Conservation (phyloP, 2,888 invertebrate species). For the Athripsodes cinereus region DNA sequence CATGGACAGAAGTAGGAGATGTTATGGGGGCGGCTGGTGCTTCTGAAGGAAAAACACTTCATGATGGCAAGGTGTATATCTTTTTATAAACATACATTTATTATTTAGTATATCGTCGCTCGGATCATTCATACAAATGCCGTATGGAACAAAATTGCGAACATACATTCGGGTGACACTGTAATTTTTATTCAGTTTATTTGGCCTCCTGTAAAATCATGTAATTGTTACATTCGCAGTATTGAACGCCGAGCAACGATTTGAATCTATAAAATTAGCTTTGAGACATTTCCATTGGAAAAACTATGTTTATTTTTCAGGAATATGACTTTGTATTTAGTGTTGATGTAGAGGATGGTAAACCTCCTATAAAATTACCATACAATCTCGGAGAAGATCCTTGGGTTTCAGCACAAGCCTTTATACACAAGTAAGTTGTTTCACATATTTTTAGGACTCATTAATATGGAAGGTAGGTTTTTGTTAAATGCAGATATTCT, state of each 20-base stretch:
- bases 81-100: neutral
- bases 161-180: no score
- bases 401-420: slow-evolving; percentile 84
- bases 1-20: slow-evolving; percentile 86
- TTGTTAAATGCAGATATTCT: no score
- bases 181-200: no score
- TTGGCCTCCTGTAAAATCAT: no score
- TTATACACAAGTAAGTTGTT: slow-evolving; percentile 64
- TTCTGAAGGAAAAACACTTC: slow-evolving; percentile 68
- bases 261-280: neutral
- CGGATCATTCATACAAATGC: no score
- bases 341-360: slow-evolving; percentile 91
- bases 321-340: slow-evolving; percentile 94
- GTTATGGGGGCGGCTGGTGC: slow-evolving; percentile 74
- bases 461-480: no score
- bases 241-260: no score
- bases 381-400: slow-evolving; percentile 89
- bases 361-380: slow-evolving; percentile 82
- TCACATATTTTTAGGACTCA: neutral
- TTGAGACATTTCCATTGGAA: no score
- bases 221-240: no score
- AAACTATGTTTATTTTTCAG: slow-evolving; percentile 32
- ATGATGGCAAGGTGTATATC: slow-evolving; percentile 66
- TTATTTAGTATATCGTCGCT: neutral
- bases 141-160: no score